Evolutionary conservation across 2,113 vertebrate species (phyloP).

Genomic region (Brachyhypopomus occidentalis): DNA sequence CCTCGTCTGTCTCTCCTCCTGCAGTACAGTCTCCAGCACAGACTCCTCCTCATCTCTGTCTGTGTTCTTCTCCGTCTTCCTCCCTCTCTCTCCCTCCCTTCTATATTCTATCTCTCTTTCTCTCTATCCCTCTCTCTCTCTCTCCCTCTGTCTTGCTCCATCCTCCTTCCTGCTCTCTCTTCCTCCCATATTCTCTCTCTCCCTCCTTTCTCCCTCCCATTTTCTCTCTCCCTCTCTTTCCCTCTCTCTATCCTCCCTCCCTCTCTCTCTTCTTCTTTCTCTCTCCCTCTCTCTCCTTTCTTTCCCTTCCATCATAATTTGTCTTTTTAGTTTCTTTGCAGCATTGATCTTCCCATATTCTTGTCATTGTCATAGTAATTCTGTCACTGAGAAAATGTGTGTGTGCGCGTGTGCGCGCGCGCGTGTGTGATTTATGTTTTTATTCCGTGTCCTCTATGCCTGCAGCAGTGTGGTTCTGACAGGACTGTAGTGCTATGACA

Average conservation of each 20-base stretch:
- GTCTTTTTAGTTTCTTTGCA: no score
- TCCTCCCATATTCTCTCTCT: background rate
- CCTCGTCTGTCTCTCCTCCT: no score
- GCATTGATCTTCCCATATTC: no score
- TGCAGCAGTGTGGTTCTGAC: no score
- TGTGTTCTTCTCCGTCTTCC: no score
- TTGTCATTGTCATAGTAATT: background rate
- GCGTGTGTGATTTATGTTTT: background rate
- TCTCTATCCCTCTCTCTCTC: background rate
- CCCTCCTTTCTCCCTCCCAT: background rate
- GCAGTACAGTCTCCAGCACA: no score
- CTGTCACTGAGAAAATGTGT: background rate
- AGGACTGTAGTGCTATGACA: no score
- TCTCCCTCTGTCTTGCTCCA: background rate
- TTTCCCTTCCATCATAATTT: no score
- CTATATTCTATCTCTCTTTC: background rate
- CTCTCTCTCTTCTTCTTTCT: background rate
- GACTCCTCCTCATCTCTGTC: no score
- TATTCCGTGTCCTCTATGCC: no score
- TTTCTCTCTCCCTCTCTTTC: background rate
- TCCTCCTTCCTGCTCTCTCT: background rate
- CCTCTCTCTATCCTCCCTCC: background rate
- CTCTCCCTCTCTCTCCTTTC: background rate
- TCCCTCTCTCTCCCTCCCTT: no score
- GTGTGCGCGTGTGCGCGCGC: background rate